Conservation (phyloP, 2,797 vertebrate genomes). For the Sciurus vulgaris region DNA sequence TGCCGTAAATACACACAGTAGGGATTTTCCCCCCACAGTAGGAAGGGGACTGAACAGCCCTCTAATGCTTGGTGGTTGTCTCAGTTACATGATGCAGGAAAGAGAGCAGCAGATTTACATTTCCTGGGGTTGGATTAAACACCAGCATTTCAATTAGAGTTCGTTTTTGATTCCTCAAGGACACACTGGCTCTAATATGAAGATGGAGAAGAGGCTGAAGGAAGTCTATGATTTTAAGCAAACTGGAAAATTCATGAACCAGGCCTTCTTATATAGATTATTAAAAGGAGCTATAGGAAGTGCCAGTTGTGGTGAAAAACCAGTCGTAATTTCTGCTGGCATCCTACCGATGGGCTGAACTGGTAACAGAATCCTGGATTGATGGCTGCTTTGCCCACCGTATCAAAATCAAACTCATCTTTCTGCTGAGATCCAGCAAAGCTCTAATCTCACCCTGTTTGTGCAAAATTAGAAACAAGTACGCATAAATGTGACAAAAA, state of each 20-base stretch:
- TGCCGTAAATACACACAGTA: neutral
- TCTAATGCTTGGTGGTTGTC: neutral
- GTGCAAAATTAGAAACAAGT: conserved; percentile 63
- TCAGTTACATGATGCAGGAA: neutral
- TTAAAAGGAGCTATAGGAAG: neutral
- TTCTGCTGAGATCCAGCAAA: neutral
- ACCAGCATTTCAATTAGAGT: neutral
- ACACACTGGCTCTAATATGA: neutral
- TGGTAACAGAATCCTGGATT: neutral
- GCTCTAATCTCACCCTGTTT: neutral
- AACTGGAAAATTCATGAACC: conserved; percentile 46
- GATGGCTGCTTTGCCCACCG: neutral
- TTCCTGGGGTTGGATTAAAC: neutral
- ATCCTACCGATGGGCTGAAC: neutral
- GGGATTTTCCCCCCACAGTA: neutral
- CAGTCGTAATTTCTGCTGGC: neutral
- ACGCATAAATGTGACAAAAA: conserved; percentile 50
- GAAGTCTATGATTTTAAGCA: conserved; percentile 40
- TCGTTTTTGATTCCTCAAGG: neutral
- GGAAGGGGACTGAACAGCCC: neutral
- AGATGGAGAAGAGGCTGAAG: conserved; percentile 2
- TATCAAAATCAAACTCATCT: conserved; percentile 32
- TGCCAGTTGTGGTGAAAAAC: neutral
- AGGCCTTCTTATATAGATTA: neutral
- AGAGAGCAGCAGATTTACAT: neutral